These are phyloP conservation scores for Eurytoma californica DNA, from an alignment of 2,888 invertebrate genomes.

Conservation along the genomic window DNA sequence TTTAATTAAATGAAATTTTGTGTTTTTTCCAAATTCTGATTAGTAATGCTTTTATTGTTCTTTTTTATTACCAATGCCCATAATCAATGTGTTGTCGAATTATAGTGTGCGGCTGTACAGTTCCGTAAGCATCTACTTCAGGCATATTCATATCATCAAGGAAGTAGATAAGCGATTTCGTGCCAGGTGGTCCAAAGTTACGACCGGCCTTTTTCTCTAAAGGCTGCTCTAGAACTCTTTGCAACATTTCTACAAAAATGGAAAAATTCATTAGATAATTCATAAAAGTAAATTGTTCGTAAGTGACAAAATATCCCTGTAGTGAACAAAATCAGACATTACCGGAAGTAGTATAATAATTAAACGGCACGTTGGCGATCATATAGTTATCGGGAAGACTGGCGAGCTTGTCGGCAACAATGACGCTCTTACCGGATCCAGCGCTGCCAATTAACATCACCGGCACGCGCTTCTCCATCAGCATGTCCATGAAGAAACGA, in stretches of 20 bases:
- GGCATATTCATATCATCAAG: slow-evolving; percentile 99
- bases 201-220: slow-evolving; percentile 96
- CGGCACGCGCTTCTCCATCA: slow-evolving; percentile 86
- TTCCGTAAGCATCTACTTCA: slow-evolving; percentile 94
- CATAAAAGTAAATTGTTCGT: background rate
- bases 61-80: slow-evolving; percentile 85
- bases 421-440: slow-evolving; percentile 95
- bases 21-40: no score
- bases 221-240: slow-evolving; percentile 91
- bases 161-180: slow-evolving; percentile 93
- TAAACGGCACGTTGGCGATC: slow-evolving; percentile 92
- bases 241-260: slow-evolving; percentile 84
- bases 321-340: slow-evolving; percentile 39
- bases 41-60: background rate
- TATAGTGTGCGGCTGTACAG: slow-evolving; percentile 95
- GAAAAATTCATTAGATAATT: background rate
- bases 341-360: slow-evolving; percentile 95
- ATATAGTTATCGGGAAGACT: slow-evolving; percentile 85
- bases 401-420: slow-evolving; percentile 88
- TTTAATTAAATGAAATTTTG: slow-evolving; percentile 1
- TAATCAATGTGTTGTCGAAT: slow-evolving; percentile 96
- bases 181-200: slow-evolving; percentile 95
- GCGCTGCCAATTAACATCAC: slow-evolving; percentile 94
- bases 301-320: background rate
- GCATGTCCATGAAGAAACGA: slow-evolving; percentile 90